These are phyloP conservation scores for Serilophus lunatus DNA, from an alignment of 2,113 vertebrate genomes.

Conservation along the genomic window DNA sequence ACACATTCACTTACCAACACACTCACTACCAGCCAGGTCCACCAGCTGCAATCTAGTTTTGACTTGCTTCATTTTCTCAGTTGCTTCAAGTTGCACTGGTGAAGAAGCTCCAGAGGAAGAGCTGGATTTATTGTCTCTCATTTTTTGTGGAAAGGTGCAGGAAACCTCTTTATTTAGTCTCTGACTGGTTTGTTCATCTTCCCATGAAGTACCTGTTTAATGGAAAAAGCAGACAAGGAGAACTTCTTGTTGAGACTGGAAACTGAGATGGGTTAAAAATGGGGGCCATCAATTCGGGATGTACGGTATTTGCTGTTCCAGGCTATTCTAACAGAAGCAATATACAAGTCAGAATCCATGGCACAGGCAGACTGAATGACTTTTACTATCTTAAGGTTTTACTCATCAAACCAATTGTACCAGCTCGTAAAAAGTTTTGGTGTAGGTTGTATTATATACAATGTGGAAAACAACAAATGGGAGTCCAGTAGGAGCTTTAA, in stretches of 20 bases:
- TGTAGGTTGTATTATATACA: not conserved
- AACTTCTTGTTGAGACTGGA: not conserved
- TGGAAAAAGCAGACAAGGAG: not conserved
- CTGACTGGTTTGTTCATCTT: not conserved
- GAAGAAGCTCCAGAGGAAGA: not conserved
- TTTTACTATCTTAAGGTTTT: not conserved
- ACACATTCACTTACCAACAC: slow-evolving; percentile 60
- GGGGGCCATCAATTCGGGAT: not conserved
- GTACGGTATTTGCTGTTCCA: not conserved
- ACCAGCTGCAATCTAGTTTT: slow-evolving; percentile 81
- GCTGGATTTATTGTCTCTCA: not conserved
- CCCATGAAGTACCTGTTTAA: slow-evolving; percentile 11
- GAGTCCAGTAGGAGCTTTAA: not conserved
- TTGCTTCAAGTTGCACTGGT: not conserved
- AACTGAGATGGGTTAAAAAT: not conserved
- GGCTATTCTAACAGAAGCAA: not conserved
- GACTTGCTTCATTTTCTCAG: not conserved
- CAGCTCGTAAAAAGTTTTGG: not conserved
- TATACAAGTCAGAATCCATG: not conserved
- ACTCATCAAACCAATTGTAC: rapidly evolving
- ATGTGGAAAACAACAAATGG: not conserved
- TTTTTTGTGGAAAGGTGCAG: not conserved
- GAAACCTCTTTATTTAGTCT: not conserved
- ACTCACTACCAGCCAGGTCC: slow-evolving; percentile 86
- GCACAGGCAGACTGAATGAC: not conserved